Percentiles rank a stretch among this genome's conserved stretches.
Evolutionary conservation across 1,140 invertebrate genomes (phyloP).

Genomic region (Orchesella cincta): DNA sequence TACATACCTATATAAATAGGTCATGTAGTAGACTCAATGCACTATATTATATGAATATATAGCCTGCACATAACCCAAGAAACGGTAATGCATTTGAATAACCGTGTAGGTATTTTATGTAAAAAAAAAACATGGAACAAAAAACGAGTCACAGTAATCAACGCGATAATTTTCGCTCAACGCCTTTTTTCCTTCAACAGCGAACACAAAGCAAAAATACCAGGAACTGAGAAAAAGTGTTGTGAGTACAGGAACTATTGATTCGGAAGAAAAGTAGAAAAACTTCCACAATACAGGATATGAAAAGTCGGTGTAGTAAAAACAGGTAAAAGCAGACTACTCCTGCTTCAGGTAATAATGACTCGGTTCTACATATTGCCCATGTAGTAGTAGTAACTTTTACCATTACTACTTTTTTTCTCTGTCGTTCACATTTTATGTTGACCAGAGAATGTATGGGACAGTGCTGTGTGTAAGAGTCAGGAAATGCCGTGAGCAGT

Average conservation of each 20-base stretch:
- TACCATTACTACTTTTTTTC: neutral
- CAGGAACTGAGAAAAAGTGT: neutral
- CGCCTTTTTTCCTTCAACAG: neutral
- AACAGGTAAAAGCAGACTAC: neutral
- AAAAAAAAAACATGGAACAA: slow-evolving; percentile 4
- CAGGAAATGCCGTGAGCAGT: slow-evolving; percentile 46
- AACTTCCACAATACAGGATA: slow-evolving; percentile 1
- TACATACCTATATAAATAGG: neutral
- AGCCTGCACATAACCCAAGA: no score
- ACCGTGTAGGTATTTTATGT: neutral
- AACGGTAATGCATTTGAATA: no score
- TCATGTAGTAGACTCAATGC: no score
- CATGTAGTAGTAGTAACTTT: neutral
- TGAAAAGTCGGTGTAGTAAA: neutral
- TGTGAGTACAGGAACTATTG: slow-evolving; percentile 3
- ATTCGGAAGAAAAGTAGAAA: slow-evolving; percentile 1
- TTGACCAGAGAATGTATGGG: neutral
- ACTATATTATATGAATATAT: no score
- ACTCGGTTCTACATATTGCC: neutral
- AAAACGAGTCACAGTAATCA: neutral
- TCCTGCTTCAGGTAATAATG: neutral
- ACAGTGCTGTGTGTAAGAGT: neutral
- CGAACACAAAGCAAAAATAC: neutral
- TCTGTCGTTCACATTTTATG: neutral
- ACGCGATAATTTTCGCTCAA: slow-evolving; percentile 8